Conservation (phyloP, 2,113 vertebrate species). For the Eptesicus fuscus region DNA sequence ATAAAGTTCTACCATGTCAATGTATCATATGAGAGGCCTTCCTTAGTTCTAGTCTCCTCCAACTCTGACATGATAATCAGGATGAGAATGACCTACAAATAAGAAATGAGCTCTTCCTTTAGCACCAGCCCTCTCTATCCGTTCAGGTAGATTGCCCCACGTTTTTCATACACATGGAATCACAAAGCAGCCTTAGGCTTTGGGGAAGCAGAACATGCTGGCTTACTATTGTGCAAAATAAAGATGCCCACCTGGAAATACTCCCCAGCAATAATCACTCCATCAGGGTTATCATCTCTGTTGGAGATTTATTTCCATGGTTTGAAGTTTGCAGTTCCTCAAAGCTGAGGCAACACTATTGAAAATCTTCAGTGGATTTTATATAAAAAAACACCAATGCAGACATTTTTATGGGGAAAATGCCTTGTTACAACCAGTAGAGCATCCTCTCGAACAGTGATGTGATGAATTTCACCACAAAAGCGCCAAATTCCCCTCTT, state of each 20-base stretch:
- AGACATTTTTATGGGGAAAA: slow-evolving; percentile 68
- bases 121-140: neutral
- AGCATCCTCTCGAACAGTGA: slow-evolving; percentile 61
- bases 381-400: slow-evolving; percentile 60
- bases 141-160: neutral
- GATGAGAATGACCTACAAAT: neutral
- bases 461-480: slow-evolving; percentile 63
- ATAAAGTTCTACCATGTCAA: neutral
- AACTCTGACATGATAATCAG: neutral
- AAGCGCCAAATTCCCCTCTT: slow-evolving; percentile 63
- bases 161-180: neutral
- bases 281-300: slow-evolving; percentile 44
- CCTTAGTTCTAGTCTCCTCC: neutral
- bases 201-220: neutral
- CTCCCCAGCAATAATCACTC: neutral
- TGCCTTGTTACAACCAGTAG: slow-evolving; percentile 56
- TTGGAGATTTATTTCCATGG: slow-evolving; percentile 61
- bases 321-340: slow-evolving; percentile 69
- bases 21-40: neutral
- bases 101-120: neutral
- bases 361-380: slow-evolving; percentile 55
- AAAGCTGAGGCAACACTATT: slow-evolving; percentile 51
- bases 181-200: neutral
- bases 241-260: neutral
- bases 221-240: neutral